These are phyloP conservation scores for Epinotia bilunana DNA, from an alignment of 2,888 invertebrate genomes.

Conservation along the genomic window DNA sequence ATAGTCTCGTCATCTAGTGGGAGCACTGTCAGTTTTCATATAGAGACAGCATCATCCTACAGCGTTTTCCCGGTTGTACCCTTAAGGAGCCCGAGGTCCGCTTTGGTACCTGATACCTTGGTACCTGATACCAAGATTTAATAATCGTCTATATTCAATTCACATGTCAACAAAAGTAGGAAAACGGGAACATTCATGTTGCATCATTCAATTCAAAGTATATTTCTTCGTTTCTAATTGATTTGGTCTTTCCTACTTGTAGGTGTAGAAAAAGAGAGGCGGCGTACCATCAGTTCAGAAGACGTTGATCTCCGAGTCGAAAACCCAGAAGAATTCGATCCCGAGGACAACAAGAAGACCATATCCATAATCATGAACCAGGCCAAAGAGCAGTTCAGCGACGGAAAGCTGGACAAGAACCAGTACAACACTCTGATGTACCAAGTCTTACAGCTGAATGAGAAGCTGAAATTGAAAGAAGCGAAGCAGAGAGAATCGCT, in stretches of 20 bases:
- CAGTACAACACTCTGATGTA: constrained; percentile 91
- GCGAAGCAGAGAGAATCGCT: constrained; percentile 88
- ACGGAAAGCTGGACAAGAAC: constrained; percentile 89
- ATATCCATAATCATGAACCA: constrained; percentile 92
- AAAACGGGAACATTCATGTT: not conserved
- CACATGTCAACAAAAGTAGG: not conserved
- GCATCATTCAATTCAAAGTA: not conserved
- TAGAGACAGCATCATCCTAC: too few species aligned
- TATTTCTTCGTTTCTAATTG: not conserved
- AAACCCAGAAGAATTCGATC: constrained; percentile 79
- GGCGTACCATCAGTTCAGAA: constrained; percentile 79
- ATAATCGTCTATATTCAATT: too few species aligned
- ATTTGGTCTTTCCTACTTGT: constrained; percentile 42
- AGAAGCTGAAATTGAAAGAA: constrained; percentile 89
- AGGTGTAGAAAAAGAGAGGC: constrained; percentile 80
- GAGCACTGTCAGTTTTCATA: too few species aligned
- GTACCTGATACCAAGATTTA: too few species aligned
- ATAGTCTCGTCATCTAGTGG: too few species aligned
- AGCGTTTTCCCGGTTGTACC: too few species aligned
- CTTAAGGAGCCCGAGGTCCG: too few species aligned
- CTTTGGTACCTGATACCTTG: too few species aligned
- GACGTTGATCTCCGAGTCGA: constrained; percentile 83
- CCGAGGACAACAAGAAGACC: constrained; percentile 86
- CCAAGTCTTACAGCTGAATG: constrained; percentile 91
- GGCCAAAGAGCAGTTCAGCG: constrained; percentile 91